These are phyloP conservation scores for Osmerus eperlanus DNA, from an alignment of 2,113 vertebrate species.

Conservation along the genomic window DNA sequence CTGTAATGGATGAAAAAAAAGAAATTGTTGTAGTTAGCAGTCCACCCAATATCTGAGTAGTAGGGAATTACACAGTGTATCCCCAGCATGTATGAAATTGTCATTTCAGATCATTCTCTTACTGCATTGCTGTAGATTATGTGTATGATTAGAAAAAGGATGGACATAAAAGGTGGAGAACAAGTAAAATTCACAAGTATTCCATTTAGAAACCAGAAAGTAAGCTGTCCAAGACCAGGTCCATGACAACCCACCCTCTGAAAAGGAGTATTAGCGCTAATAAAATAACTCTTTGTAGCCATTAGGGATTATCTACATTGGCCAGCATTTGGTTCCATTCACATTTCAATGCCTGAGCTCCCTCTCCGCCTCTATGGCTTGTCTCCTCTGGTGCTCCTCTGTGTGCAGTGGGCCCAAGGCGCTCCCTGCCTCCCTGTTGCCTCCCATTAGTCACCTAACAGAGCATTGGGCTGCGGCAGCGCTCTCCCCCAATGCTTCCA, in stretches of 20 bases:
- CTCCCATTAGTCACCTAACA: conserved; percentile 73
- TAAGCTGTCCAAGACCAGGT: neutral
- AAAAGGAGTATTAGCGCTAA: neutral
- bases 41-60: too few species aligned
- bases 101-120: too few species aligned
- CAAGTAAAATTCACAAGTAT: neutral
- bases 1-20: too few species aligned
- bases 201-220: neutral
- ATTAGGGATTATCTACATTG: conserved; percentile 14
- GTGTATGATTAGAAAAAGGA: too few species aligned
- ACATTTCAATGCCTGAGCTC: conserved; percentile 36
- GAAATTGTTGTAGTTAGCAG: too few species aligned
- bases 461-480: conserved; percentile 65
- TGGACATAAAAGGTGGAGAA: too few species aligned
- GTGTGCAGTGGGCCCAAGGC: conserved; percentile 61
- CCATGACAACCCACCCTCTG: neutral
- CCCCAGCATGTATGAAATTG: too few species aligned
- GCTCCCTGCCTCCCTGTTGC: conserved; percentile 60
- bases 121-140: too few species aligned
- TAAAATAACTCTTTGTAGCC: neutral
- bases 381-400: conserved; percentile 35
- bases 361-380: conserved; percentile 23
- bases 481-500: conserved; percentile 63
- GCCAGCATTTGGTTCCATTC: conserved; percentile 31
- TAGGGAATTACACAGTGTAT: too few species aligned